These are phyloP conservation scores for Papio anubis DNA, from an alignment of 2,113 vertebrate species.

Conservation along the genomic window DNA sequence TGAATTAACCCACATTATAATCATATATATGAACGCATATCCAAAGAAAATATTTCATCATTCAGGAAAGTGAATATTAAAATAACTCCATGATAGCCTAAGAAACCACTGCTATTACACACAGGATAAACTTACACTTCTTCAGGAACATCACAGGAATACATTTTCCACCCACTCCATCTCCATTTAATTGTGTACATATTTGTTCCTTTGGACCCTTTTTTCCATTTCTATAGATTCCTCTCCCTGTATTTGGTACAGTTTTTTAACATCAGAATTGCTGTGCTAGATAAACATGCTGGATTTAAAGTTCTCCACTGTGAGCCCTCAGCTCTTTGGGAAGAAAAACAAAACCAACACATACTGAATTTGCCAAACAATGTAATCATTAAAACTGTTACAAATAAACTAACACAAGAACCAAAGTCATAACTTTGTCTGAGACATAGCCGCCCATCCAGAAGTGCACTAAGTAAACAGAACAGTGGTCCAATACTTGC, in stretches of 20 bases:
- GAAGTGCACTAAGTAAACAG: not conserved
- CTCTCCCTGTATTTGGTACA: not conserved
- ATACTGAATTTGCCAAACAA: not conserved
- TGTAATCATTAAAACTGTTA: not conserved
- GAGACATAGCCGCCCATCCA: not conserved
- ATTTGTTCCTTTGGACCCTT: not conserved
- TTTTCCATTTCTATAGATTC: not conserved
- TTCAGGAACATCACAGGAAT: not conserved
- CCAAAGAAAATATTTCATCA: not conserved
- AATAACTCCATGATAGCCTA: not conserved
- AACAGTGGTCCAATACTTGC: not conserved
- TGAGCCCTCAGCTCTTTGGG: not conserved
- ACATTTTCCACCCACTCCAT: not conserved
- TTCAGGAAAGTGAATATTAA: not conserved
- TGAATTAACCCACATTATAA: slow-evolving; percentile 1
- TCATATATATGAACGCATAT: not conserved
- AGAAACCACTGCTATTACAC: not conserved
- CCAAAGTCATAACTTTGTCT: not conserved
- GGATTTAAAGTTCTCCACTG: not conserved
- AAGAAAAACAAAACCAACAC: slow-evolving; percentile 39
- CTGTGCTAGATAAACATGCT: not conserved
- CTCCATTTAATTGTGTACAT: not conserved
- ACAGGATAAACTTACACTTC: not conserved
- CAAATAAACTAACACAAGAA: not conserved
- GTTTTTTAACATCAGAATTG: not conserved